Evolutionary conservation across 1,140 invertebrate genomes (phyloP).

Genomic region (Apolygus lucorum): DNA sequence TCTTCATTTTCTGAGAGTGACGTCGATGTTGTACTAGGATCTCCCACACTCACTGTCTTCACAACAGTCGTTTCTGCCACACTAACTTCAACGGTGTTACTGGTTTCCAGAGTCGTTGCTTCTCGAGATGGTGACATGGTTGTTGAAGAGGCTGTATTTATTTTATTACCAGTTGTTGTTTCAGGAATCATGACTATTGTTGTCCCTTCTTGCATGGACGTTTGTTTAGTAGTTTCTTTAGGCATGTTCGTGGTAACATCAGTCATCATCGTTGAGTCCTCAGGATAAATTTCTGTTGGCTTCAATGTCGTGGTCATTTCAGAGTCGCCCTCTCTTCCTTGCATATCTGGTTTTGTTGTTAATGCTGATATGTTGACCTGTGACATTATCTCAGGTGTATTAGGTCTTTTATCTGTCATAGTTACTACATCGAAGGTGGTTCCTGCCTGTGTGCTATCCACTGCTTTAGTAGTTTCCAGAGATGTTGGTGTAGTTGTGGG

Average conservation of each 20-base stretch:
- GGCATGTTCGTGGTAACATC: neutral
- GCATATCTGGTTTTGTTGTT: conserved; percentile 24
- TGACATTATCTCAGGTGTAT: conserved; percentile 40
- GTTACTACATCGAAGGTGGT: conserved; percentile 11
- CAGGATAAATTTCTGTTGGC: too few relatives aligned
- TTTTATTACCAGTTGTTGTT: too few relatives aligned
- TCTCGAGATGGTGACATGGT: neutral
- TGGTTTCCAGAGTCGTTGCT: conserved; percentile 27
- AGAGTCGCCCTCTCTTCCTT: neutral
- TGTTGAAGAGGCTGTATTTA: too few relatives aligned
- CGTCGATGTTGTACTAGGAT: neutral
- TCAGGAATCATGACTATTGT: too few relatives aligned
- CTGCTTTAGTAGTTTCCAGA: neutral
- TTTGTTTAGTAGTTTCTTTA: neutral
- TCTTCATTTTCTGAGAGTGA: neutral
- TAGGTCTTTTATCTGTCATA: conserved; percentile 27
- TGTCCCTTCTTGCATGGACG: neutral
- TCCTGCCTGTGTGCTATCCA: conserved; percentile 5
- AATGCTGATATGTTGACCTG: conserved; percentile 41
- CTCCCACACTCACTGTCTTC: conserved; percentile 21
- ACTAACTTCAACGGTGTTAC: conserved; percentile 28
- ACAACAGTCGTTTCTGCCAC: conserved; percentile 31
- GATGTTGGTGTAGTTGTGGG: conserved; percentile 12
- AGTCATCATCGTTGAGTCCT: too few relatives aligned
- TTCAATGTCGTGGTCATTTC: too few relatives aligned